Percentiles rank a stretch among this genome's conserved stretches.
phyloP scores from a whole-genome alignment of 2,113 vertebrate species.

The Motacilla tschutschensis region DNA sequence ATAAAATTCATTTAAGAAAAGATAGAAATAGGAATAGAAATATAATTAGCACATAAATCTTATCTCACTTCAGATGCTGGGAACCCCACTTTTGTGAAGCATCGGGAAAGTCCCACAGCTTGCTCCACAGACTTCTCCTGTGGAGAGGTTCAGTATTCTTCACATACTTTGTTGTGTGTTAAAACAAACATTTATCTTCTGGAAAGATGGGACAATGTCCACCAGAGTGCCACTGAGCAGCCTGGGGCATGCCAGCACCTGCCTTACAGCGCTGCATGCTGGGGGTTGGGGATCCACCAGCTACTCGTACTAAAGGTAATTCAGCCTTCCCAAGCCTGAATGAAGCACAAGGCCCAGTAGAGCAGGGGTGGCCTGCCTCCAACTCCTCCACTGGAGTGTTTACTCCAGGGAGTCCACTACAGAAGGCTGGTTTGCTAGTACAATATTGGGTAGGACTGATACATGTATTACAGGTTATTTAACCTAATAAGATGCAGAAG shows the following conservation, averaged over 20 bases:
- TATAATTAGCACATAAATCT: background rate
- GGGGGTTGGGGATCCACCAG: accelerated
- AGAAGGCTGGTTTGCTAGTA: background rate
- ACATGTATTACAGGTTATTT: background rate
- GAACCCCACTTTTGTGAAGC: accelerated
- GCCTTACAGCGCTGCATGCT: background rate
- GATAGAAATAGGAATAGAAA: background rate
- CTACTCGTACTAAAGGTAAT: background rate
- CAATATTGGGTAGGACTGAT: background rate
- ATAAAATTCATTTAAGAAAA: background rate
- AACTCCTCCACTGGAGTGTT: background rate
- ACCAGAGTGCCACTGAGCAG: background rate
- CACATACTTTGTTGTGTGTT: too few relatives aligned
- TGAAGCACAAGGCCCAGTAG: background rate
- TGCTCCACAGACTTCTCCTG: accelerated
- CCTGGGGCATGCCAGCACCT: background rate
- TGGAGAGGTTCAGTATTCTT: background rate
- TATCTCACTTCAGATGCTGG: background rate
- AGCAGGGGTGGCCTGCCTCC: background rate
- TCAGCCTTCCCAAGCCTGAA: background rate
- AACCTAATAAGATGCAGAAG: background rate
- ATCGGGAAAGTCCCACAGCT: accelerated
- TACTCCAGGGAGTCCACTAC: background rate
- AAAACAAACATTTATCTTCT: background rate
- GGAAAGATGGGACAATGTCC: accelerated